phyloP scores from a whole-genome alignment of 2,888 invertebrate genomes.

The Dilophus febrilis region DNA sequence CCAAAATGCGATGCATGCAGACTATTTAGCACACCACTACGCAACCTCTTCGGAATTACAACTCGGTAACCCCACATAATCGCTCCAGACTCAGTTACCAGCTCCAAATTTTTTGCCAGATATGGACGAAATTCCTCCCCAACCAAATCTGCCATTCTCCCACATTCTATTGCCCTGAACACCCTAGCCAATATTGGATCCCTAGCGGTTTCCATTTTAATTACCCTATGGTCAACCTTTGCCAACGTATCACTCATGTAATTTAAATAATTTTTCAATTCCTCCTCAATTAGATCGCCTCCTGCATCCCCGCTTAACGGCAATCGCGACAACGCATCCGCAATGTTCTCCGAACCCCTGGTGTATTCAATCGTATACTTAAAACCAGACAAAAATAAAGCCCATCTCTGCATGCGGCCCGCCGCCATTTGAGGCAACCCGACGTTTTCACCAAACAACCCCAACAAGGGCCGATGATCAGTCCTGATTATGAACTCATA shows the following conservation, averaged over 20 bases:
- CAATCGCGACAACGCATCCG: too few relatives aligned
- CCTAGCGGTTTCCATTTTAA: not conserved
- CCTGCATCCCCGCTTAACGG: not conserved
- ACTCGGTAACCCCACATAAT: slow-evolving; percentile 4
- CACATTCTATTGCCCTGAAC: not conserved
- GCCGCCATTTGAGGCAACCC: too few relatives aligned
- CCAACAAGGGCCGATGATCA: too few relatives aligned
- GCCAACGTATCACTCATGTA: not conserved
- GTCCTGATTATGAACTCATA: too few relatives aligned
- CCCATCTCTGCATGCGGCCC: too few relatives aligned
- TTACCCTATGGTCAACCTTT: not conserved
- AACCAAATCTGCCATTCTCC: not conserved
- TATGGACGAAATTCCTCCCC: not conserved
- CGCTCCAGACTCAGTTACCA: slow-evolving; percentile 9
- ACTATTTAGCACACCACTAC: slow-evolving; percentile 2
- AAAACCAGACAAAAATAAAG: too few relatives aligned
- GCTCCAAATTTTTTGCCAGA: slow-evolving; percentile 7
- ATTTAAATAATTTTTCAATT: not conserved
- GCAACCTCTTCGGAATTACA: slow-evolving; percentile 6
- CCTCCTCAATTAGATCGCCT: not conserved
- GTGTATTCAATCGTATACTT: too few relatives aligned
- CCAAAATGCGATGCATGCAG: slow-evolving; percentile 9
- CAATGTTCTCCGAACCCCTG: too few relatives aligned
- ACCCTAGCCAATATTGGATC: not conserved
- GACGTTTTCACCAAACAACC: too few relatives aligned